Evolutionary conservation across 1,140 invertebrate species (phyloP), one percentile per base, ranked within the genome.

Genomic region (Lordiphosa mommai): DNA sequence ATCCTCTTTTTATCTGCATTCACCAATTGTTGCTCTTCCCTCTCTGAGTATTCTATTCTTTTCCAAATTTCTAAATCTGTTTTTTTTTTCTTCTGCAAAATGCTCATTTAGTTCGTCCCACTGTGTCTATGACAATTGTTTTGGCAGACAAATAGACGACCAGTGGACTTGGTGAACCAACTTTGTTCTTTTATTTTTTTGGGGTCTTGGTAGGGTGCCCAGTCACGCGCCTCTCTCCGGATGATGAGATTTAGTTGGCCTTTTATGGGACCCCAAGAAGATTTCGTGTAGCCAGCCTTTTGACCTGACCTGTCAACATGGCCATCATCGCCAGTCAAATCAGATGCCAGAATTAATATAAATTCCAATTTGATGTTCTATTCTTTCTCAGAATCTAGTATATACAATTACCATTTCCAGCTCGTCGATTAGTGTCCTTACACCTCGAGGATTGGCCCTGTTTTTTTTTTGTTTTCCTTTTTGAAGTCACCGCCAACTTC

Each of bases 131-230:
- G 60, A 49, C 61, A 66, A 66, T 66, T 66, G 61, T 66, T 56
- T 56, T 65, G 56, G 64, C 48, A 68, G 64, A 69, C 65, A 69
- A 69, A 69, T 69, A 68, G 65, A 68, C 64, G 56, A 43, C 53
- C 53, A 30, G 32, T 16, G 29, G 59, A 68, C 58, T 52, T 60
- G 56, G 58, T 32, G 6, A 6, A 27, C 63, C 57, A 46, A 66
- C 57, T 66, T 66, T 50, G 37, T 66, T 43, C 13, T 43, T 13
- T 27, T 44, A 1, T 12, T 44, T 8, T 12, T 12, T 13, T 30
- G 14, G 27, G 16, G 46, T 32, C 40, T 64, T 20, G n/a, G 61
- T 65, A 51, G 63, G 63, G 63, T 67, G 63, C 63, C 64, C 47
- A 68, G 63, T 68, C 65, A 68, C 63, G 65, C 65, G 53, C 30